Conservation (phyloP, 2,797 vertebrate species). For the Myoxocephalus aenaeus region DNA sequence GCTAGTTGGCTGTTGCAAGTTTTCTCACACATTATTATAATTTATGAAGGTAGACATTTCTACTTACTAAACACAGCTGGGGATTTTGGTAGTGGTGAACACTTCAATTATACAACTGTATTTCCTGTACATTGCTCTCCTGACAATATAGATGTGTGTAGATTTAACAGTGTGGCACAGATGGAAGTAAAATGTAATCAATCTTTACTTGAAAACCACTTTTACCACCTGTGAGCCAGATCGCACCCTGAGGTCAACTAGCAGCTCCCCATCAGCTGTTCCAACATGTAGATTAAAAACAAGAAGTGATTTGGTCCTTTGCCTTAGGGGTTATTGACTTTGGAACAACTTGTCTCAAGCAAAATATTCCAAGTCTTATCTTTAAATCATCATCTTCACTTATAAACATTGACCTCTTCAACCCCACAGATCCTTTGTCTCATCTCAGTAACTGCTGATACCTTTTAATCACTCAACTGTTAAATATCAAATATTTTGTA, state of each 20-base stretch:
- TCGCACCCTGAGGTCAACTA: background rate
- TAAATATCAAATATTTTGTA: background rate
- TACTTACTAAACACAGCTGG: background rate
- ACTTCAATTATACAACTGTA: background rate
- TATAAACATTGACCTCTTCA: background rate
- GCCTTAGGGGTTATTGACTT: background rate
- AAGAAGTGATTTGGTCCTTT: background rate
- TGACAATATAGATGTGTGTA: background rate
- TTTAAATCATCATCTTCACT: background rate
- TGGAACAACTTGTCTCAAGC: background rate
- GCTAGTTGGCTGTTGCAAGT: background rate
- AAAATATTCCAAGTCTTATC: slow-evolving; percentile 9
- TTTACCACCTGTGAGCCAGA: background rate
- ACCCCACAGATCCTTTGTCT: too few species aligned
- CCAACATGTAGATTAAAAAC: slow-evolving; percentile 14
- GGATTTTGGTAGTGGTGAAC: background rate
- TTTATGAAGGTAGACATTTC: background rate
- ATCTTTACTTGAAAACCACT: background rate
- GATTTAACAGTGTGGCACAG: background rate
- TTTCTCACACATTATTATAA: background rate
- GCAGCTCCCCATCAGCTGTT: slow-evolving; percentile 1
- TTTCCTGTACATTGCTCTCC: background rate
- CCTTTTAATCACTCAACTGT: too few species aligned
- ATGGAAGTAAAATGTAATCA: background rate
- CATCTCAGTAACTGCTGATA: background rate